phyloP scores from a whole-genome alignment of 2,888 invertebrate genomes.

The Phengaris arion region DNA sequence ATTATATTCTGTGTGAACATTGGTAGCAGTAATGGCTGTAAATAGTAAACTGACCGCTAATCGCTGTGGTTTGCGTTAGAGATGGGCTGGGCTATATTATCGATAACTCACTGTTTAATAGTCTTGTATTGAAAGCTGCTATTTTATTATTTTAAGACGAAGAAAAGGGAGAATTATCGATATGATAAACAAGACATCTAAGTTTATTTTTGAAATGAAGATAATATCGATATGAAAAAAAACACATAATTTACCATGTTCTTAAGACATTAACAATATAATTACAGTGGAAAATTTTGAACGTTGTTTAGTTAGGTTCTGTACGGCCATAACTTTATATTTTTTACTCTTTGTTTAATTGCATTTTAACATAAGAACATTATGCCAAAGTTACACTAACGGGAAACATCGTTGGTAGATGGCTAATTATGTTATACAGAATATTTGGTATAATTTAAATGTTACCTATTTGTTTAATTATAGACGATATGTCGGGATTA shows the following conservation, averaged over 20 bases:
- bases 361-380: too few species aligned
- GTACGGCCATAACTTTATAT: neutral
- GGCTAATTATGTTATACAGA: too few species aligned
- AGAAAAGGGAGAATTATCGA: neutral
- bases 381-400: too few species aligned
- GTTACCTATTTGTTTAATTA: too few species aligned
- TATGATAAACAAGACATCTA: neutral
- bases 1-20: slow-evolving; percentile 32
- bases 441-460: too few species aligned
- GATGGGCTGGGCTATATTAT: slow-evolving; percentile 41
- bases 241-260: neutral
- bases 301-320: neutral
- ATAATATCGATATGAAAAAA: neutral
- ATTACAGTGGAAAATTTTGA: slow-evolving; percentile 6
- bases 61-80: slow-evolving; percentile 57
- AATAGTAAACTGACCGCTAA: slow-evolving; percentile 66
- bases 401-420: too few species aligned
- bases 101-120: slow-evolving; percentile 32
- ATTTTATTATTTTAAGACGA: neutral
- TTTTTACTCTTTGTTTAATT: neutral
- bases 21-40: slow-evolving; percentile 45
- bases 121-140: neutral
- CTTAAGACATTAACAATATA: neutral
- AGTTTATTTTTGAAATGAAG: neutral
- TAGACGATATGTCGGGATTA: too few species aligned